Conservation (phyloP, 2,113 vertebrate species). For the Salvator merianae region DNA sequence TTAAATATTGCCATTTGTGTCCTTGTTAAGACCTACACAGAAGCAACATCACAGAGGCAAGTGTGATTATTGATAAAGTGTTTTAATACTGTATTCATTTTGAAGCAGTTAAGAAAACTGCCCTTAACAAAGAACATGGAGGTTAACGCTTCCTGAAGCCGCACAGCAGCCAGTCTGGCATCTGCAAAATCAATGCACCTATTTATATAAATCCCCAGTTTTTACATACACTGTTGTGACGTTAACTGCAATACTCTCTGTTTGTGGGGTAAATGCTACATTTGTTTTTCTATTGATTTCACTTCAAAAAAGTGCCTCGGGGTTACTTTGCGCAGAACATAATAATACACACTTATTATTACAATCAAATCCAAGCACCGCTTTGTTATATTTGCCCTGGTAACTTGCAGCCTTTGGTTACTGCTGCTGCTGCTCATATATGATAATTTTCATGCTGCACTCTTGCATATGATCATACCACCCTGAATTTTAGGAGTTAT, state of each 20-base stretch:
- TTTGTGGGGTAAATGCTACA: constrained; percentile 46
- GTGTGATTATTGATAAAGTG: constrained; percentile 15
- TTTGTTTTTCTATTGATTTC: constrained; percentile 44
- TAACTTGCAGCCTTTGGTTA: not conserved
- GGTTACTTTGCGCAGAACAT: constrained; percentile 25
- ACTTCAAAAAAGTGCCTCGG: constrained; percentile 35
- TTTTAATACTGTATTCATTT: constrained; percentile 23
- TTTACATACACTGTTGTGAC: constrained; percentile 20
- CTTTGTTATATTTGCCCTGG: constrained; percentile 15
- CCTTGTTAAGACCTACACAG: not conserved
- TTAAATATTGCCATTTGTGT: not conserved
- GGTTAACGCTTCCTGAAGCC: constrained; percentile 24
- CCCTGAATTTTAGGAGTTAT: not conserved
- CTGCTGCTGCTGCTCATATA: not conserved
- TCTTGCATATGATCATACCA: not conserved
- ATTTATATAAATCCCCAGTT: constrained; percentile 20
- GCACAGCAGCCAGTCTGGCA: not conserved
- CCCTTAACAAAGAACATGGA: not conserved
- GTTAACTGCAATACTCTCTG: constrained; percentile 42
- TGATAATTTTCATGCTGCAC: not conserved
- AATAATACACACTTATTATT: constrained; percentile 25
- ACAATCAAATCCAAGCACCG: constrained; percentile 39
- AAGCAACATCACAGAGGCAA: constrained; percentile 2
- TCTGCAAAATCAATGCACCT: constrained; percentile 33
- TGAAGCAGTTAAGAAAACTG: constrained; percentile 29